phyloP scores from a whole-genome alignment of 2,113 vertebrate genomes.

The Mionectes macconnelli region DNA sequence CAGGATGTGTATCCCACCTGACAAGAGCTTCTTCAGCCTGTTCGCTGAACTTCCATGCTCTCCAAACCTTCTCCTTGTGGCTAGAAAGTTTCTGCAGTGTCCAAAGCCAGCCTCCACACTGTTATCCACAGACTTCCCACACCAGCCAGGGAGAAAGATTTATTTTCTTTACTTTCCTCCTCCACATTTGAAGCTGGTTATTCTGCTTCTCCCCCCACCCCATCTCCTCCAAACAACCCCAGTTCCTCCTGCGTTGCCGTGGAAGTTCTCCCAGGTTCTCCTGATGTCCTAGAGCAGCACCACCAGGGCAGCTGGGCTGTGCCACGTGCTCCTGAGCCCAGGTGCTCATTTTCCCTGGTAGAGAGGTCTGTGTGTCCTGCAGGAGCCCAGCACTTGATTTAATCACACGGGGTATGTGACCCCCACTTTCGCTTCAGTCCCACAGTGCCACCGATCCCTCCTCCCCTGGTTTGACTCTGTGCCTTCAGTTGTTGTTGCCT shows the following conservation, averaged over 20 bases:
- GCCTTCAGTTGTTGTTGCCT: neutral
- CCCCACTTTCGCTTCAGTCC: neutral
- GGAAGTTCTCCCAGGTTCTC: neutral
- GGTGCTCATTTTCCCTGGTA: rapidly evolving
- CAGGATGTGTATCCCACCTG: neutral
- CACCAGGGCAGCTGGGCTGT: neutral
- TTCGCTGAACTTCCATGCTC: neutral
- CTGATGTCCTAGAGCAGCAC: neutral
- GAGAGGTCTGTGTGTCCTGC: neutral
- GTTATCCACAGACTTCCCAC: neutral
- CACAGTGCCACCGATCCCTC: rapidly evolving
- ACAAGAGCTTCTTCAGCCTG: neutral
- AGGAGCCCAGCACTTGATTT: neutral
- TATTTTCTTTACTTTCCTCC: neutral
- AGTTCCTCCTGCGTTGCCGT: neutral
- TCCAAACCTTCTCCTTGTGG: neutral
- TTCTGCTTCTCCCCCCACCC: neutral
- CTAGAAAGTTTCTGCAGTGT: neutral
- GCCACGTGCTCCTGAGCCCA: neutral
- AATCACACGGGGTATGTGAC: neutral
- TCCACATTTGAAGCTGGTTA: neutral
- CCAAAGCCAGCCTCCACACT: neutral
- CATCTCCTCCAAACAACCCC: neutral
- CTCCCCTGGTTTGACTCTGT: neutral
- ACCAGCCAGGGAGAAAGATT: neutral